Evolutionary conservation across 2,113 vertebrate genomes (phyloP), one percentile per base, ranked within the genome.

Genomic region (Athene noctua): DNA sequence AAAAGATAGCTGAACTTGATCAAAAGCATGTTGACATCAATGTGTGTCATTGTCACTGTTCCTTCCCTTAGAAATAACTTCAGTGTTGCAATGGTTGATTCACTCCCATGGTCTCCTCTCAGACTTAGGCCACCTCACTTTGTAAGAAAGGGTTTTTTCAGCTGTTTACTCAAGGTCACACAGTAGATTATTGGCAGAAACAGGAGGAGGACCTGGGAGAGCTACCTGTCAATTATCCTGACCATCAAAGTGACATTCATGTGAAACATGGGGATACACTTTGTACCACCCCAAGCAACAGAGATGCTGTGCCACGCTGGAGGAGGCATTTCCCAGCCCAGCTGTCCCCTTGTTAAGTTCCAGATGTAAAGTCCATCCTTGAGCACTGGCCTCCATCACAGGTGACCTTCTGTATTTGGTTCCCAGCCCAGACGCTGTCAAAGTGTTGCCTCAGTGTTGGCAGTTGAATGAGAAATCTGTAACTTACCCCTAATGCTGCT

Each of bases 331-430:
- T 91, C 75, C 70, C 89, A 91, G 58, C 29, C 68, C 68, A 80
- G 63, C 73, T 92, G 82, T 84, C 27, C 78, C 52, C 11, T 29
- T 72, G 21, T 34, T 91, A 54, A 79, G 61, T 66, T 94, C 62
- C 81, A 90, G 83, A 70, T 46, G 77, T 32, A 82, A 94, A 92
- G 40, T n/a, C 83, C 92, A 90, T 82, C 55, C 46, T 73, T 52
- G 34, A 86, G 74, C 67, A 51, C 57, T 40, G 65, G 81, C 14
- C 59, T 83, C 83, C 61, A 90, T 26, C 10, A 1, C 54, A 90
- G 74, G 78, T 93, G 75, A 95, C 75, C 63, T 86, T 90, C 79
- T 74, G 66, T 46, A 38, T 52, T 91, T 95, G 87, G 88, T 93
- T 94, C 44, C 52, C 81, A 90, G 93, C 91, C 84, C 86, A 92